Conservation (phyloP, 1,140 invertebrate genomes). For the Tribolium madens region DNA sequence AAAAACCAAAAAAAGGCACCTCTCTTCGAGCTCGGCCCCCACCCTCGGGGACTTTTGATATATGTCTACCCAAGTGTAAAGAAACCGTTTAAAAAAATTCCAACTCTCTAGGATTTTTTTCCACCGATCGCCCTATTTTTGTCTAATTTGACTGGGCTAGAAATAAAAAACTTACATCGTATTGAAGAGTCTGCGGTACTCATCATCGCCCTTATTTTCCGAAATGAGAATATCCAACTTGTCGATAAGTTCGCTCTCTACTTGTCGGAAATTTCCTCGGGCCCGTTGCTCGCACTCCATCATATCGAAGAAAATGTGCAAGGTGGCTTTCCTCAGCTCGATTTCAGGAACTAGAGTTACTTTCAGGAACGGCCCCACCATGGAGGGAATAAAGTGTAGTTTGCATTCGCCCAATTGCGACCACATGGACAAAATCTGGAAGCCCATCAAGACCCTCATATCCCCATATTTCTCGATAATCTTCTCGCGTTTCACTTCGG, state of each 20-base stretch:
- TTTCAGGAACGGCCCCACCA: constrained; percentile 95
- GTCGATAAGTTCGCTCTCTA: constrained; percentile 93
- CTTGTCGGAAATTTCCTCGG: constrained; percentile 86
- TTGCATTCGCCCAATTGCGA: constrained; percentile 87
- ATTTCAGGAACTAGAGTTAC: constrained; percentile 90
- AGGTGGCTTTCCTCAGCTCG: constrained; percentile 88
- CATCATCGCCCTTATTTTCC: constrained; percentile 93
- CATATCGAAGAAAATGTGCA: constrained; percentile 97
- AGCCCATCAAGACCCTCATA: constrained; percentile 93
- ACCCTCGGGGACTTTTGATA: no score
- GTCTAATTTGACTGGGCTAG: no score
- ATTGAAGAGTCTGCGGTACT: constrained; percentile 91
- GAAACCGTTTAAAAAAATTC: no score
- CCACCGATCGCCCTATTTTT: no score
- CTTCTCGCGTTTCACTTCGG: constrained; percentile 81
- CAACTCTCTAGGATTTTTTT: no score
- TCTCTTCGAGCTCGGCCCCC: no score
- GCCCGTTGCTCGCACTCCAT: constrained; percentile 92
- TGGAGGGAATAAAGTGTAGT: constrained; percentile 89
- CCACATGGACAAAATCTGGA: constrained; percentile 96
- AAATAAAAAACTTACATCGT: no score
- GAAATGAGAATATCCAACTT: constrained; percentile 92
- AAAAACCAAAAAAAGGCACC: no score
- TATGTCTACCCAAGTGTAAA: no score
- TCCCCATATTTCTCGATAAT: constrained; percentile 88